A percentile compares a stretch with the other conserved stretches of the same genome.
Conservation (phyloP, 2,888 invertebrate genomes). For the Caenorhabditis doughertyi region DNA sequence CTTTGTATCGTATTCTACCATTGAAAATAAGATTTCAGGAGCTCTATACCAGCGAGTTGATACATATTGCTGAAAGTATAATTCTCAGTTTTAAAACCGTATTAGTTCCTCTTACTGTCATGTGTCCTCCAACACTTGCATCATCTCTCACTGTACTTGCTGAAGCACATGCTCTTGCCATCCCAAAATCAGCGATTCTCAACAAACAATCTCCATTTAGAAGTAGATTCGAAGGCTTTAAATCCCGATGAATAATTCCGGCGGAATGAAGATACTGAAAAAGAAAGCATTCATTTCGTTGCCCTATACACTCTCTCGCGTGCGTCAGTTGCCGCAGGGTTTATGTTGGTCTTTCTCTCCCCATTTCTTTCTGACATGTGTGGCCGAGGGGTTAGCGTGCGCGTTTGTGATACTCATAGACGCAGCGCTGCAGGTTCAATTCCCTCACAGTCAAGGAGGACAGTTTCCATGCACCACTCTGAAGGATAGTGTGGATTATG, state of each 20-base stretch:
- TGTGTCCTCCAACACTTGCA: slow-evolving; percentile 57
- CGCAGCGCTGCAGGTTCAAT: slow-evolving; percentile 14
- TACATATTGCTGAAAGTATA: slow-evolving; percentile 83
- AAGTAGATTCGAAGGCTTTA: slow-evolving; percentile 85
- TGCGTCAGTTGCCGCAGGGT: neutral
- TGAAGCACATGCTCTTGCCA: slow-evolving; percentile 78
- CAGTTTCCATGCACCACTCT: slow-evolving; percentile 69
- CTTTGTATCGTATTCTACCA: slow-evolving; percentile 84
- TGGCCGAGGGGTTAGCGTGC: slow-evolving; percentile 56
- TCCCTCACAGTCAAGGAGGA: slow-evolving; percentile 53
- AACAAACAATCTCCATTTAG: slow-evolving; percentile 85
- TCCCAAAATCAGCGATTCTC: slow-evolving; percentile 85
- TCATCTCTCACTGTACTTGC: slow-evolving; percentile 69
- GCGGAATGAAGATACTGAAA: slow-evolving; percentile 85
- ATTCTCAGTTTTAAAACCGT: neutral
- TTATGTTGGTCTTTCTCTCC: neutral
- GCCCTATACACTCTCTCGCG: neutral
- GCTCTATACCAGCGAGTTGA: slow-evolving; percentile 83
- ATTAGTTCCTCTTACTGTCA: slow-evolving; percentile 70
- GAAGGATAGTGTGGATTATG: slow-evolving; percentile 68
- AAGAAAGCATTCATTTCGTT: neutral
- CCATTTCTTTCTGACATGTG: slow-evolving; percentile 27
- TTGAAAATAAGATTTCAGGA: slow-evolving; percentile 84
- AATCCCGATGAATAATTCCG: slow-evolving; percentile 85
- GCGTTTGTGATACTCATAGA: too few relatives aligned